Base-by-base conservation (phyloP, 2,888 invertebrate genomes). In the Plutella xylostella region DNA sequence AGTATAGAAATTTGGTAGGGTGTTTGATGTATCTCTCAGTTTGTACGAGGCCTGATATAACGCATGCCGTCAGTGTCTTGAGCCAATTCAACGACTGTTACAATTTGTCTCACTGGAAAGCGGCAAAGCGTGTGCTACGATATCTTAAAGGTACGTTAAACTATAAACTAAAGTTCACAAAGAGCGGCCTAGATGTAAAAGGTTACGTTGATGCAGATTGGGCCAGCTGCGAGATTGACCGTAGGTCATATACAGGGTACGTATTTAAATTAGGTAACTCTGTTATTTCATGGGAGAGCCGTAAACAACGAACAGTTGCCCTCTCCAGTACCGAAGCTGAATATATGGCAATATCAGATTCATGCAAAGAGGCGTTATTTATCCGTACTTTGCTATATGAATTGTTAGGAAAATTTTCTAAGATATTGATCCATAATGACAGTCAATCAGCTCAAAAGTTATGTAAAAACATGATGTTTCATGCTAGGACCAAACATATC, bases 61-160 rank as follows among this genome's bases (percentile, higher is more conserved):
- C 40, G 5, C 55, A 48, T 42, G 25, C 43, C 39, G 44, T 53
- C n/a, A 45, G 50, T 40, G 51, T 40, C 45, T 35, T 56, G n/a
- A 53, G 52, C 31, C 54, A 54, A 40, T 54, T 52, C 42, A 54
- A 55, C 42, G 53, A 50, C 47, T 51, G 48, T 41, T 45, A 49
- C 45, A 41, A 42, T 18, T 3, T 38, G n/a, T 47, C 21, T 4
- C 53, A 56, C 41, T 55, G 50, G 45, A 41, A 28, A 21, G 41
- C 46, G 49, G 52, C 42, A 25, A 55, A 50, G 40, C 43, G 49
- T 17, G 34, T 52, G 9, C 19, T 53, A 35, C 45, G 39, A 45
- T 51, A 52, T 42, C 48, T 54, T 33, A 18, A 41, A 5, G 43
- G 45, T n/a, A 53, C 51, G 31, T 49, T 46, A 44, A 31, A 9